A percentile compares a stretch with the other conserved stretches of the same genome.
These are phyloP conservation scores for Phocides pigmalion DNA, from an alignment of 1,140 invertebrate genomes.

Conservation along the genomic window DNA sequence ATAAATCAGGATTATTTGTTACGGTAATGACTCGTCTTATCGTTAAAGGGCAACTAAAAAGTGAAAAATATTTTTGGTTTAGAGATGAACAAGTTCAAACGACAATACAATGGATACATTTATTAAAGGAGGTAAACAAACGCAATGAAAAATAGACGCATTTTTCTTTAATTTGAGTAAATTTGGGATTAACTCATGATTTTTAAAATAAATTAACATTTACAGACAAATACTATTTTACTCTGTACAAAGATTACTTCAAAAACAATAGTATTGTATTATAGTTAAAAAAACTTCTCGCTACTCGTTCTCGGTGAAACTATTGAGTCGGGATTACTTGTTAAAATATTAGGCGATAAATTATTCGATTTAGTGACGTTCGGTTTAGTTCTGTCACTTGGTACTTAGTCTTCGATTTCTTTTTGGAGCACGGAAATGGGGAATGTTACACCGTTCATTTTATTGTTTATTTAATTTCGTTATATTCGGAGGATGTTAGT, in stretches of 20 bases:
- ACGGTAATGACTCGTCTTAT: slow-evolving; percentile 16
- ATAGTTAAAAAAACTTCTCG: too few relatives aligned
- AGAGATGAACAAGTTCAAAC: too few relatives aligned
- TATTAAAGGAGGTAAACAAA: too few relatives aligned
- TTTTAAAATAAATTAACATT: too few relatives aligned
- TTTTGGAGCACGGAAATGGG: slow-evolving; percentile 31
- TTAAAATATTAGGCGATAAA: slow-evolving; percentile 45
- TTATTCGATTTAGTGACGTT: slow-evolving; percentile 44
- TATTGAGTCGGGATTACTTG: slow-evolving; percentile 38
- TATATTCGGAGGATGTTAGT: slow-evolving; percentile 32
- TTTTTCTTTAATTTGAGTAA: too few relatives aligned
- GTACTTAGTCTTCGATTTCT: slow-evolving; percentile 36
- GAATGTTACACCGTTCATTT: slow-evolving; percentile 33
- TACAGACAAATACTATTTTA: too few relatives aligned
- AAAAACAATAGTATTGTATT: too few relatives aligned
- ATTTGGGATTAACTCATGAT: too few relatives aligned
- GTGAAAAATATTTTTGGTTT: not conserved
- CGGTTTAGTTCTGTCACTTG: slow-evolving; percentile 44
- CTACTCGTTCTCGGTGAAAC: not conserved
- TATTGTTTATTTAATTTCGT: slow-evolving; percentile 36
- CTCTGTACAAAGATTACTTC: too few relatives aligned
- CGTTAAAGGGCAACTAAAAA: not conserved
- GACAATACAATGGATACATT: too few relatives aligned
- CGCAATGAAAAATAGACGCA: too few relatives aligned
- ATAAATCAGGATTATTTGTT: slow-evolving; percentile 35